Evolutionary conservation across 2,113 vertebrate genomes (phyloP), one percentile per base, ranked within the genome.

Genomic region (Scortum barcoo): DNA sequence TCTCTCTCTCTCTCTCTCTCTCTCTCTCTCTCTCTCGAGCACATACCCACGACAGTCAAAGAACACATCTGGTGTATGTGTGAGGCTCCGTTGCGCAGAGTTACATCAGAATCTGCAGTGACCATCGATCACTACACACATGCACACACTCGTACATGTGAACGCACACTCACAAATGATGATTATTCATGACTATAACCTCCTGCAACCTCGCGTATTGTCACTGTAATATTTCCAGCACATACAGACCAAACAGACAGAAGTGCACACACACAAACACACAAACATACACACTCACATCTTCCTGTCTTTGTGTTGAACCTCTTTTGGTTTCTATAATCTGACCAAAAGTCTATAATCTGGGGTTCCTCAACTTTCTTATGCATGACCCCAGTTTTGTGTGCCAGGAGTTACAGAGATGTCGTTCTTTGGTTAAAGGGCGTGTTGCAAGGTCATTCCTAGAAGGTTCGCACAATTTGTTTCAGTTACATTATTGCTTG

Each of bases 81-180:
- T 83, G 60, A 66, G 8, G 51, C n/a, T 72, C 42, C 28, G 67
- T 84, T 89, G 28, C 80, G 3, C 44, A 69, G 63, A 69, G 48
- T 88, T 90, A 81, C 76, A 91, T 88, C 80, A 86, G 81, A 70
- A 83, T 83, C 67, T 79, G 73, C 62, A 80, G 24, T 79, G 72
- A 57, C 80, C 54, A 67, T 74, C 57, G 67, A 67, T 28, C 28
- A n/a, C 33, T 26, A 38, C 50, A 76, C 51, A 56, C 28, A 51
- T 51, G n/a, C 36, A 68, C 76, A 73, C 2, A 44, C 14, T 20
- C 65, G 48, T 3, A 30, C 2, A 53, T 20, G 17, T 22, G 5
- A 48, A 54, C 20, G 8, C 38, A 73, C 33, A 38, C 14, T 10
- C 12, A 14, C 7, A 72, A 46, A 40, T 28, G 28, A 17, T 44